Base-by-base conservation (phyloP, 2,797 vertebrate species). In the Hafferia zeledoni region DNA sequence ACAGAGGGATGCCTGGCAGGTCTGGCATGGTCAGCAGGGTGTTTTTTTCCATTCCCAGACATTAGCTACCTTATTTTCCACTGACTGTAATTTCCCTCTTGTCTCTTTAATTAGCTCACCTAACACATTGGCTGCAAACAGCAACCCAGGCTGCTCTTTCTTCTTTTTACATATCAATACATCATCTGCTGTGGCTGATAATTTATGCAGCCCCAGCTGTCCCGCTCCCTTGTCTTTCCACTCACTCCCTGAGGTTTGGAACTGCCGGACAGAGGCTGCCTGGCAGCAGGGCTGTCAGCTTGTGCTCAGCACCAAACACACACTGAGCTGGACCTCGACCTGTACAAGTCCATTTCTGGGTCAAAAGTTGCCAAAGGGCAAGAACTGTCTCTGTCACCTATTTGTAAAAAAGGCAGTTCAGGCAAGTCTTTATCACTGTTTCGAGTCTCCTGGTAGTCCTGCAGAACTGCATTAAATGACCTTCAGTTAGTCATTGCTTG, bases 61-160 rank as follows among this genome's bases (percentile, higher is more conserved):
- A 43, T 33, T 90, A 65, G 4, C 63, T 56, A 52, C 61, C 83
- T 87, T 75, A 37, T 91, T 86, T 93, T 74, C 37, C 83, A 60
- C 56, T 43, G 69, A 5, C 49, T 71, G 17, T 55, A 47, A 44
- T 78, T 93, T 65, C 87, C 92, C 76, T 47, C 81, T 91, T 39
- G 63, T 69, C 67, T 89, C 70, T 84, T 71, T 67, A 69, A 87
- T 90, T 63, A 90, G 63, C 80, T 82, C 89, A 72, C 94, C 89
- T 25, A 50, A 57, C 9, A 5, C 52, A 15, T 4, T 55, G 93
- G 59, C 68, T 70, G 70, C 61, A 56, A 43, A 60, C 53, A 43
- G 41, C 1, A 6, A 83, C 69, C 72, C 27, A 5, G 27, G 49
- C 90, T 88, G 76, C 80, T 75, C 87, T 37, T 46, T 52, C 49